These are phyloP conservation scores for Malurus melanocephalus DNA, from an alignment of 2,113 vertebrate genomes.

Conservation along the genomic window DNA sequence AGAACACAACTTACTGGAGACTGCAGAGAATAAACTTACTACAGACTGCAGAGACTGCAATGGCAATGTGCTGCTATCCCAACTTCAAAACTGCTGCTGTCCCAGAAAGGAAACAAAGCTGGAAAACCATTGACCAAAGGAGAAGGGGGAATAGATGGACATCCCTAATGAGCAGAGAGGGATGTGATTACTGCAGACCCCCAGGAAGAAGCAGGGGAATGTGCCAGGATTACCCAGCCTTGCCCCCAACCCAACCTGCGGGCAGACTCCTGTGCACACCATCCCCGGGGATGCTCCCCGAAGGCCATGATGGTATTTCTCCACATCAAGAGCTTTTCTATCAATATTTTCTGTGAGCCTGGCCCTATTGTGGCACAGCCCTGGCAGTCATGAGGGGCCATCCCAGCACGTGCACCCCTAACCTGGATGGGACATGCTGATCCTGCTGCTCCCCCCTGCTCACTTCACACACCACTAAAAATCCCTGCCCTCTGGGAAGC, in stretches of 20 bases:
- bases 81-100: not conserved
- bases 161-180: not conserved
- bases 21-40: not conserved
- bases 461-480: conserved; percentile 30
- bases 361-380: not conserved
- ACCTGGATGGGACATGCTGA: not conserved
- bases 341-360: not conserved
- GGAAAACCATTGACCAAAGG: not conserved
- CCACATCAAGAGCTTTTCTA: not conserved
- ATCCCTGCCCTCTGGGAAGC: conserved; percentile 14
- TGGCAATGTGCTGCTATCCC: fast-evolving
- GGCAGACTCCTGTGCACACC: fast-evolving
- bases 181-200: not conserved
- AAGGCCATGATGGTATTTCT: not conserved
- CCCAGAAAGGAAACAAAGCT: not conserved
- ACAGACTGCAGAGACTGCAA: not conserved
- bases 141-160: not conserved
- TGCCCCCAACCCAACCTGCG: fast-evolving
- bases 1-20: not conserved
- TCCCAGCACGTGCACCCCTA: not conserved
- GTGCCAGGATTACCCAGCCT: not conserved
- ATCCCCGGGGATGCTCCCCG: not conserved
- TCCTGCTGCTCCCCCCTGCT: not conserved
- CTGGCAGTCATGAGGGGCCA: not conserved
- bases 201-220: fast-evolving